These are phyloP conservation scores for Phymastichus coffea DNA, from an alignment of 1,140 invertebrate genomes.

Conservation along the genomic window DNA sequence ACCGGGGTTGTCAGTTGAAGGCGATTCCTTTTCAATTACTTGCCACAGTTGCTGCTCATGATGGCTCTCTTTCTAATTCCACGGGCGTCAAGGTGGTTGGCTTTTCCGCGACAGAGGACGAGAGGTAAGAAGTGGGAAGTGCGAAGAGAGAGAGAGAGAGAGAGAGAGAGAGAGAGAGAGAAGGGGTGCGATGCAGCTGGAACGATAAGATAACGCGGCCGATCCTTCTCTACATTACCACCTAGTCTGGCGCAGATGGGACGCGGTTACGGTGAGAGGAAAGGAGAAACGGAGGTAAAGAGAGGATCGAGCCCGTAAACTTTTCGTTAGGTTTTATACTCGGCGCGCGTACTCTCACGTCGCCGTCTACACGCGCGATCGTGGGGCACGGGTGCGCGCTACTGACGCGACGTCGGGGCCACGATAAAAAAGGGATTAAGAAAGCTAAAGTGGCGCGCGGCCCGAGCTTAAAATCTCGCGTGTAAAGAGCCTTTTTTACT, in stretches of 20 bases:
- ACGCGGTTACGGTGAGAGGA: slow-evolving; percentile 26
- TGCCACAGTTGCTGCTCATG: too few species aligned
- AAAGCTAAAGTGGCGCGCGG: slow-evolving; percentile 7
- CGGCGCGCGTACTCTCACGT: slow-evolving; percentile 22
- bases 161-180: slow-evolving; percentile 5
- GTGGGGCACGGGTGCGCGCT: not conserved
- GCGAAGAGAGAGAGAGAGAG: not conserved
- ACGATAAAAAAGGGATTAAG: slow-evolving; percentile 28
- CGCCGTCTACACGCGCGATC: slow-evolving; percentile 11
- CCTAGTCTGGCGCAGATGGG: slow-evolving; percentile 36
- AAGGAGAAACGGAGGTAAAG: not conserved
- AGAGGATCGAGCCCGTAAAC: slow-evolving; percentile 10
- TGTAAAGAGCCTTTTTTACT: slow-evolving; percentile 18
- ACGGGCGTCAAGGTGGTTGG: too few species aligned
- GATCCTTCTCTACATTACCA: slow-evolving; percentile 38
- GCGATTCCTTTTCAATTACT: too few species aligned
- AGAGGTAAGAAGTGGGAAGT: not conserved
- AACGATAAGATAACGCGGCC: slow-evolving; percentile 39
- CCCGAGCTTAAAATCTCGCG: slow-evolving; percentile 20
- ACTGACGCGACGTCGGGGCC: slow-evolving; percentile 1
- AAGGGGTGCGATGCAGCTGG: slow-evolving; percentile 8
- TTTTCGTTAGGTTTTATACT: slow-evolving; percentile 26
- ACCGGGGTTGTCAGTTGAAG: too few species aligned
- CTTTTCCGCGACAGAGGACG: not conserved
- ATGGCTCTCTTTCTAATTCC: too few species aligned